These are phyloP conservation scores for Sitobion miscanthi DNA, from an alignment of 1,140 invertebrate genomes.

Conservation along the genomic window DNA sequence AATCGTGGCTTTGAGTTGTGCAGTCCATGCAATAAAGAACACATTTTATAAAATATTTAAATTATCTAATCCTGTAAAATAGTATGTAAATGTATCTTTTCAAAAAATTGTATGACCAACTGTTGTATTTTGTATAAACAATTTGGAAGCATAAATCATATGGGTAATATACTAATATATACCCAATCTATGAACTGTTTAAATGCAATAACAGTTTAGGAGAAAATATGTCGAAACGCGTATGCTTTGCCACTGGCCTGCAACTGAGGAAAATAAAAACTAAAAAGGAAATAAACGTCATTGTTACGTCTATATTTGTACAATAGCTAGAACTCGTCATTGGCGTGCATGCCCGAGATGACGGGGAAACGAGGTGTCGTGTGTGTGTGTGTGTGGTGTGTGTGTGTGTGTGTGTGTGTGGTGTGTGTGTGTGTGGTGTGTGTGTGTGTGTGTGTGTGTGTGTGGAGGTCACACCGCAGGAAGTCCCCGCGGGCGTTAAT, in stretches of 20 bases:
- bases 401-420: background rate
- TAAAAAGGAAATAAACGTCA: background rate
- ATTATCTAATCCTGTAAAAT: background rate
- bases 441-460: background rate
- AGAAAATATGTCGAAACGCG: background rate
- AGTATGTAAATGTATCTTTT: background rate
- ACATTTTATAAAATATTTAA: background rate
- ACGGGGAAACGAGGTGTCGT: background rate
- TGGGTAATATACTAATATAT: background rate
- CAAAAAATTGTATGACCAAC: background rate
- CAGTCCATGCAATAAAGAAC: too few species aligned
- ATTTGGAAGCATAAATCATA: background rate
- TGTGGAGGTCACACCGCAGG: constrained; percentile 42
- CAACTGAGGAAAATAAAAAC: background rate
- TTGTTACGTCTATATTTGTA: constrained; percentile 31
- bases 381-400: too few species aligned
- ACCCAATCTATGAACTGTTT: background rate
- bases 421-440: background rate
- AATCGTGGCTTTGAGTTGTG: background rate
- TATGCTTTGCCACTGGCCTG: background rate
- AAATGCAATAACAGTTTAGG: background rate
- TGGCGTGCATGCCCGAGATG: background rate
- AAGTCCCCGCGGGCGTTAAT: constrained; percentile 37
- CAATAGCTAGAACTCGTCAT: constrained; percentile 11
- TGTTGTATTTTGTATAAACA: background rate